Evolutionary conservation across 2,113 vertebrate species (phyloP).

Genomic region (Periophthalmus modestus): DNA sequence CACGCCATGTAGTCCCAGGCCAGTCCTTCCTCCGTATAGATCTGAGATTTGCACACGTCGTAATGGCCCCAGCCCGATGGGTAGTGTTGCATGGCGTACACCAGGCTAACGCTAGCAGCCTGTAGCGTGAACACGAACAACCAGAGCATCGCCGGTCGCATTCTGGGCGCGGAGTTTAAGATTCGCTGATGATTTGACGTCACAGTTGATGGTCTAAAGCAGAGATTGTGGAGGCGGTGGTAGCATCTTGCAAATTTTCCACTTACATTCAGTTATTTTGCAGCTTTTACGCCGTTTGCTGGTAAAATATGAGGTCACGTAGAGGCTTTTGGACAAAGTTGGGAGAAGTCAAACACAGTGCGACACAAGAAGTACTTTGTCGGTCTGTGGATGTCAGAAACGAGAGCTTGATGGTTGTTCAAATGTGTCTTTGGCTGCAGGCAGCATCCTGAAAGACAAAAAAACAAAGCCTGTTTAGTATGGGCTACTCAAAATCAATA

Average conservation of each 20-base stretch:
- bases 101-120: constrained; percentile 85
- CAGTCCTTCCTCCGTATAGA: constrained; percentile 95
- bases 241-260: constrained; percentile 55
- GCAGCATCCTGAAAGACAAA: constrained; percentile 57
- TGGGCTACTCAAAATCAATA: neutral
- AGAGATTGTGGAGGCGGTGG: constrained; percentile 30
- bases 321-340: constrained; percentile 20
- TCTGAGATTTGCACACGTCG: constrained; percentile 95
- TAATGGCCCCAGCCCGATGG: constrained; percentile 96
- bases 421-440: constrained; percentile 20
- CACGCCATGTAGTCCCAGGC: constrained; percentile 99
- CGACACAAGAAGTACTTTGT: constrained; percentile 37
- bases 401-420: constrained; percentile 34
- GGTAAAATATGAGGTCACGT: constrained; percentile 38
- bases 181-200: constrained; percentile 5
- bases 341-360: constrained; percentile 45
- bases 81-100: constrained; percentile 91
- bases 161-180: constrained; percentile 10
- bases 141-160: constrained; percentile 83
- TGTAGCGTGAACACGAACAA: constrained; percentile 87
- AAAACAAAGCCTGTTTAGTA: constrained; percentile 18
- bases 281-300: constrained; percentile 24
- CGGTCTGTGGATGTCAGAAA: constrained; percentile 43
- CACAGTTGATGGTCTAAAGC: constrained; percentile 31
- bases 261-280: constrained; percentile 40